Evolutionary conservation across 2,888 invertebrate species (phyloP).

Genomic region (Pandemis cinnamomeana): DNA sequence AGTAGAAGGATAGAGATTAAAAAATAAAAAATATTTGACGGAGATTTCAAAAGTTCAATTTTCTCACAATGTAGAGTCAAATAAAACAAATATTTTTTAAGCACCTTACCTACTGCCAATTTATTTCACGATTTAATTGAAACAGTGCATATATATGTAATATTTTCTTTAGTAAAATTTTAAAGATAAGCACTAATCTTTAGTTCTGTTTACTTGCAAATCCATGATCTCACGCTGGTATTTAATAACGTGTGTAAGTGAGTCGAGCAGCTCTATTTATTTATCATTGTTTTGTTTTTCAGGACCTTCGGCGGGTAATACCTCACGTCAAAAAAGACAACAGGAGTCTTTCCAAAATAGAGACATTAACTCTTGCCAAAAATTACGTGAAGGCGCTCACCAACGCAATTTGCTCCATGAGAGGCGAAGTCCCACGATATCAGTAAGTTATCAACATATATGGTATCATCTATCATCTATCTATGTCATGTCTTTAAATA

Average conservation of each 20-base stretch:
- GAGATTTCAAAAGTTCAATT: background rate
- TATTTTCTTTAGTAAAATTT: no score
- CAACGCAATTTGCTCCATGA: slow-evolving; percentile 92
- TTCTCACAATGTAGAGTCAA: background rate
- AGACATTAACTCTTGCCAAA: slow-evolving; percentile 94
- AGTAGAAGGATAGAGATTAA: background rate
- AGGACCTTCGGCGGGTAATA: slow-evolving; percentile 93
- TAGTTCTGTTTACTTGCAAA: no score
- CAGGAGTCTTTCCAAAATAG: slow-evolving; percentile 93
- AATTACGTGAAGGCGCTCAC: slow-evolving; percentile 96
- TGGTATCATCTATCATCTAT: no score
- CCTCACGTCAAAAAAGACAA: slow-evolving; percentile 94
- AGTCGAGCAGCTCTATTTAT: no score
- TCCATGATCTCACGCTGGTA: no score
- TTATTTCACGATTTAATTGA: no score
- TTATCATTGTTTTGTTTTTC: slow-evolving; percentile 53
- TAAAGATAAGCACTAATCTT: no score
- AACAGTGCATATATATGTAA: no score
- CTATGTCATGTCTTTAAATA: no score
- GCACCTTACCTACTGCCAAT: no score
- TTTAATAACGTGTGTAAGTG: no score
- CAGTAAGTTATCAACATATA: slow-evolving; percentile 62
- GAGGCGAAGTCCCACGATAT: slow-evolving; percentile 85
- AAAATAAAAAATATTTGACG: background rate
- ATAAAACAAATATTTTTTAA: background rate